Evolutionary conservation across 2,888 invertebrate species (phyloP).

Genomic region (Dolichopus griseipennis): DNA sequence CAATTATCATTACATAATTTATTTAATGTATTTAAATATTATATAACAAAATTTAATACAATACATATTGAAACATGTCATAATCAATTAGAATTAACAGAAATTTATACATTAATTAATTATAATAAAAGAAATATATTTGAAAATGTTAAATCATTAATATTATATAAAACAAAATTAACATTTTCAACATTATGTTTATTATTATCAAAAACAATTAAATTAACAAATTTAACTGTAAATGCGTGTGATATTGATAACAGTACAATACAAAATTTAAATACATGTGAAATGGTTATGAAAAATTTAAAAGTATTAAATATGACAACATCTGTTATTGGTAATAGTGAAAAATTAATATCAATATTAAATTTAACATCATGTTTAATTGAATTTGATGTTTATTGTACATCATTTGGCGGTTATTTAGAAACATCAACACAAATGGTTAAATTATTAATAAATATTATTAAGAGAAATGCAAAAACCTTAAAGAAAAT

Average conservation of each 20-base stretch:
- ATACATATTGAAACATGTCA: background rate
- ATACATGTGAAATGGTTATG: background rate
- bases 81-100: background rate
- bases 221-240: constrained; percentile 1
- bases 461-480: background rate
- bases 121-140: background rate
- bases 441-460: constrained; percentile 1
- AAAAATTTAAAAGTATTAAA: background rate
- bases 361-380: constrained; percentile 9
- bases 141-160: background rate
- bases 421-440: background rate
- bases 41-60: background rate
- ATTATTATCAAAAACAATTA: background rate
- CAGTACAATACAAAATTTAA: background rate
- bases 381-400: constrained; percentile 9
- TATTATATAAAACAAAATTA: background rate
- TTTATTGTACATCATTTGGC: constrained; percentile 8
- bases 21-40: background rate
- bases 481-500: background rate
- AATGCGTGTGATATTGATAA: constrained; percentile 1
- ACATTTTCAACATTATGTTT: background rate
- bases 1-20: background rate
- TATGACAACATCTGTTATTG: constrained; percentile 1
- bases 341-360: constrained; percentile 10
- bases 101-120: background rate